phyloP scores from a whole-genome alignment of 1,140 invertebrate species.

The Aphelenchoides besseyi region DNA sequence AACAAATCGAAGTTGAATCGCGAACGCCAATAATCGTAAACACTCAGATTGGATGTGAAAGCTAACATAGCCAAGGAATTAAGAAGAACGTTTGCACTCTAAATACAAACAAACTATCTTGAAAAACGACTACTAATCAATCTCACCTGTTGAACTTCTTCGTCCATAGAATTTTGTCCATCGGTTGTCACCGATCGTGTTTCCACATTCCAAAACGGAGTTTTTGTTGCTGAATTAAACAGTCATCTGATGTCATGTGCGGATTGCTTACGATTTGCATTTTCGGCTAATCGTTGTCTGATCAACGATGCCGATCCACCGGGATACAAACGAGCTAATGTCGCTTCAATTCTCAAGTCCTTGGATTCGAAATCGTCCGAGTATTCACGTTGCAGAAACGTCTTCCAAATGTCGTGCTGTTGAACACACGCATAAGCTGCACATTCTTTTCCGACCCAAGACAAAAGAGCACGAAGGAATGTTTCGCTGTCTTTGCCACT shows the following conservation, averaged over 20 bases:
- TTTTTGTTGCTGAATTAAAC: neutral
- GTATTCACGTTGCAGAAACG: slow-evolving; percentile 9
- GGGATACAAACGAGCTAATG: neutral
- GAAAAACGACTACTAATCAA: neutral
- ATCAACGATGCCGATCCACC: neutral
- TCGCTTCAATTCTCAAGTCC: slow-evolving; percentile 17
- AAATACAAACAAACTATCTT: slow-evolving; percentile 25
- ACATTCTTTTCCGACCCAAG: slow-evolving; percentile 27
- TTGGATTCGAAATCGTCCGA: neutral
- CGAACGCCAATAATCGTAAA: slow-evolving; percentile 36
- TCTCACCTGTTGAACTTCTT: neutral
- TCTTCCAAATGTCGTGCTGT: slow-evolving; percentile 6
- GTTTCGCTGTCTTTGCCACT: slow-evolving; percentile 1
- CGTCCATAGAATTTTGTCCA: neutral
- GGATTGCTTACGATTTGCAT: neutral
- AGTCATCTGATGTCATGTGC: neutral
- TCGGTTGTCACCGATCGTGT: neutral
- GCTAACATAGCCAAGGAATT: slow-evolving; percentile 46
- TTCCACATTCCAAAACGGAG: slow-evolving; percentile 14
- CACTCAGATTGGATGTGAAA: slow-evolving; percentile 30
- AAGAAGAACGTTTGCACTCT: slow-evolving; percentile 38
- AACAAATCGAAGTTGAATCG: slow-evolving; percentile 41
- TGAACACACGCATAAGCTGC: slow-evolving; percentile 27
- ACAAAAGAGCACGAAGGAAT: slow-evolving; percentile 24
- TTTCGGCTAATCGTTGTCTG: neutral